Percentiles rank a stretch among this genome's conserved stretches.
Conservation (phyloP, 2,113 vertebrate genomes). For the Calyptommatus sinebrachiatus region DNA sequence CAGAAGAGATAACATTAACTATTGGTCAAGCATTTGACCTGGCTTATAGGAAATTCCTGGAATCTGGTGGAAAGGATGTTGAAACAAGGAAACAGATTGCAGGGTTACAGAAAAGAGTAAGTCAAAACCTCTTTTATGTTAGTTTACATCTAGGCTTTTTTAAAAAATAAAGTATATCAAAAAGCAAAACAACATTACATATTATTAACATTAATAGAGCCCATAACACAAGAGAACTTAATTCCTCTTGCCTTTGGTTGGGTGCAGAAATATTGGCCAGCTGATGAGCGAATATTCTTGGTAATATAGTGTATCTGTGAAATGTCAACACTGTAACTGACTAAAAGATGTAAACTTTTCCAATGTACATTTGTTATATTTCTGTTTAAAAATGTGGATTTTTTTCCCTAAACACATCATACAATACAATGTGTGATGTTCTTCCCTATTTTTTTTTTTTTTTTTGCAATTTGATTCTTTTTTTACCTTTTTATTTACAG, state of each 20-base stretch:
- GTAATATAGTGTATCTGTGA: no score
- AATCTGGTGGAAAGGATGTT: slow-evolving; percentile 97
- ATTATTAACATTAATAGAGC: background rate
- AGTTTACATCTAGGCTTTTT: background rate
- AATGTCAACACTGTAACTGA: no score
- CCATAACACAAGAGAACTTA: background rate
- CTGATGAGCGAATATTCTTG: no score
- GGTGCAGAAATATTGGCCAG: no score
- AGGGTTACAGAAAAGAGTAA: slow-evolving; percentile 91
- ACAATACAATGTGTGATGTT: background rate
- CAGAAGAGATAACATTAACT: slow-evolving; percentile 96
- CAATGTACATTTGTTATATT: background rate
- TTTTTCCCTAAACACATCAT: background rate
- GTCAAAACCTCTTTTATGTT: slow-evolving; percentile 47
- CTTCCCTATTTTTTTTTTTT: background rate
- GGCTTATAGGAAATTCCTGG: slow-evolving; percentile 98
- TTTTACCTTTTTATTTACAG: background rate
- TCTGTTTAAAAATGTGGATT: background rate
- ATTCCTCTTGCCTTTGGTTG: no score
- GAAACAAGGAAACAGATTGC: slow-evolving; percentile 98
- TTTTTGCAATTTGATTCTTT: background rate
- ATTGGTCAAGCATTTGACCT: slow-evolving; percentile 98
- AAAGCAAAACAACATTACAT: background rate
- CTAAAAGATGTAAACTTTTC: background rate
- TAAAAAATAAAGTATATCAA: background rate